Evolutionary conservation across 2,113 vertebrate genomes (phyloP).

Genomic region (Chlamydotis undulata): DNA sequence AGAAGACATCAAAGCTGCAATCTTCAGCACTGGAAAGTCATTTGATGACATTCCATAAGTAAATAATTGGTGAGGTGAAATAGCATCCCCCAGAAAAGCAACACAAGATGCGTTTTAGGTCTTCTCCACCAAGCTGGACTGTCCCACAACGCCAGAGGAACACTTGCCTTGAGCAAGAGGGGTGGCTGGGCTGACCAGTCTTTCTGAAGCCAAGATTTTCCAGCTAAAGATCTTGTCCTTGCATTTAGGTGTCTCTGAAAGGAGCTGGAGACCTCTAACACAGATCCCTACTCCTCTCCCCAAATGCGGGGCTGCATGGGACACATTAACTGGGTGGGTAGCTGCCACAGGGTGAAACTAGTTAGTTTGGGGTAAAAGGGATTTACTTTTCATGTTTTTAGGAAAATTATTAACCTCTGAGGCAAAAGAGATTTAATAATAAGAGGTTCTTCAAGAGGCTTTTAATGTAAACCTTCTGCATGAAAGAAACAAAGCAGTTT

Average conservation of each 20-base stretch:
- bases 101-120: neutral
- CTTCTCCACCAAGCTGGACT: neutral
- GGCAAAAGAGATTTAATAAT: neutral
- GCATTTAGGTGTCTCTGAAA: neutral
- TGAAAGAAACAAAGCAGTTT: neutral
- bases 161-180: neutral
- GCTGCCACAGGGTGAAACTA: neutral
- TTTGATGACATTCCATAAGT: neutral
- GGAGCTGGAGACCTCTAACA: neutral
- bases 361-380: neutral
- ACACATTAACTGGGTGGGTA: neutral
- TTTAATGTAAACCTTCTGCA: neutral
- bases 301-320: accelerated
- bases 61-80: neutral
- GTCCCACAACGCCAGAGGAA: neutral
- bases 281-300: neutral
- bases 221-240: neutral
- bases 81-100: neutral
- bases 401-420: neutral
- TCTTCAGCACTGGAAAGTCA: neutral
- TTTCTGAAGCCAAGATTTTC: neutral
- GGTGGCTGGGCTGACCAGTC: neutral
- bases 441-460: neutral
- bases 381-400: neutral
- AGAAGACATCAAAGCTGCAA: neutral